Evolutionary conservation across 2,113 vertebrate genomes (phyloP).

Genomic region (Pelecanus crispus): DNA sequence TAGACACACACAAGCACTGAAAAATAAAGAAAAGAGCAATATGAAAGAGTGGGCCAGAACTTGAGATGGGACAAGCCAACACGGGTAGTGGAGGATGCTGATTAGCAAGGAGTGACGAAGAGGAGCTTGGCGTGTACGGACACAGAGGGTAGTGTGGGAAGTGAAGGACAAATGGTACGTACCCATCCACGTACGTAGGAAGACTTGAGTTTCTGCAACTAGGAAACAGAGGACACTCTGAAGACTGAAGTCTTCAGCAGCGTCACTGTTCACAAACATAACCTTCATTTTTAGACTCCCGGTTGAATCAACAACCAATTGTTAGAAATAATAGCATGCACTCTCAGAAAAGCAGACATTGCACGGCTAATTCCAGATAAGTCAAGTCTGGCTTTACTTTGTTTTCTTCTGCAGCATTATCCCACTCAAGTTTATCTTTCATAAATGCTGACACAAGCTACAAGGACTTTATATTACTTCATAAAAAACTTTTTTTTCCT

Average conservation of each 20-base stretch:
- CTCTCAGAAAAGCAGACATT: background rate
- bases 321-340: background rate
- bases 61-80: background rate
- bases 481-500: background rate
- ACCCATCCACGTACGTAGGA: background rate
- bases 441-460: conserved; percentile 12
- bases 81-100: accelerated
- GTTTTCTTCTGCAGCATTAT: background rate
- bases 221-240: background rate
- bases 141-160: background rate
- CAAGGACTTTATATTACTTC: background rate
- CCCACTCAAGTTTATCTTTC: background rate
- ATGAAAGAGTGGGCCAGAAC: background rate
- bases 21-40: background rate
- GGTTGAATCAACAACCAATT: background rate
- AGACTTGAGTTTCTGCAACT: background rate
- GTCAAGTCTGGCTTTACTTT: background rate
- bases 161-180: background rate
- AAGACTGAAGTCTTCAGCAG: background rate
- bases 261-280: background rate
- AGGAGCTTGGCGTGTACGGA: background rate
- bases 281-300: background rate
- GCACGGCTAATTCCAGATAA: background rate
- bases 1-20: background rate
- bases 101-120: background rate